These are phyloP conservation scores for Ameiurus melas DNA, from an alignment of 2,113 vertebrate species.

Conservation along the genomic window DNA sequence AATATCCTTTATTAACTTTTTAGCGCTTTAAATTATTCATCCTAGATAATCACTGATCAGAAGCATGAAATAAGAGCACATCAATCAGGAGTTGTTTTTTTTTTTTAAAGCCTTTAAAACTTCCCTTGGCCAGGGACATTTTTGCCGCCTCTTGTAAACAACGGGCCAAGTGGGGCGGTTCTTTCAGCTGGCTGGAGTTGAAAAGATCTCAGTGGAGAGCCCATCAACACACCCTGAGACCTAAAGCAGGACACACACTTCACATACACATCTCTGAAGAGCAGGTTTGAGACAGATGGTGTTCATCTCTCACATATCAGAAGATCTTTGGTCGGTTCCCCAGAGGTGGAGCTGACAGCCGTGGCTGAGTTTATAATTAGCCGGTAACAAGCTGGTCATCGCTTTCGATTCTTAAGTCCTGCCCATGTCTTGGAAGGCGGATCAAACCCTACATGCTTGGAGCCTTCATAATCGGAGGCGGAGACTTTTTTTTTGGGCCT, in stretches of 20 bases:
- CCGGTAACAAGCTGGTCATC: conserved; percentile 52
- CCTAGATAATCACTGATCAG: conserved; percentile 76
- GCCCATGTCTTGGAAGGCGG: conserved; percentile 62
- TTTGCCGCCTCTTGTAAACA: conserved; percentile 47
- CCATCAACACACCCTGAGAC: conserved; percentile 33
- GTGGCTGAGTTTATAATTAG: conserved; percentile 59
- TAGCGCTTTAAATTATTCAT: conserved; percentile 75
- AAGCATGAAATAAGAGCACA: conserved; percentile 69
- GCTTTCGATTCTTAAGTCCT: conserved; percentile 67
- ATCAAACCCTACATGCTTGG: conserved; percentile 56
- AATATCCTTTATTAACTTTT: conserved; percentile 75
- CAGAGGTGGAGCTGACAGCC: conserved; percentile 45
- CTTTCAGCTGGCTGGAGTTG: conserved; percentile 20
- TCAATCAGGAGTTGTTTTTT: conserved; percentile 65
- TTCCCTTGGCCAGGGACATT: conserved; percentile 52
- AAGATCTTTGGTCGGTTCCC: conserved; percentile 54
- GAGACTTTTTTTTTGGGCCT: conserved; percentile 18
- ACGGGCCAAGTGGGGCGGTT: conserved; percentile 43
- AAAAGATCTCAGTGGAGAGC: conserved; percentile 43
- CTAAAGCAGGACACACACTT: conserved; percentile 46
- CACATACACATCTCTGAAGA: conserved; percentile 23
- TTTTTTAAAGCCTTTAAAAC: conserved; percentile 27
- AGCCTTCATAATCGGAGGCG: conserved; percentile 42
- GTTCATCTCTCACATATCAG: conserved; percentile 48
- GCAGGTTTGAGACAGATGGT: conserved; percentile 57